Evolutionary conservation across 2,888 invertebrate species (phyloP).

Genomic region (Philaethria dido): DNA sequence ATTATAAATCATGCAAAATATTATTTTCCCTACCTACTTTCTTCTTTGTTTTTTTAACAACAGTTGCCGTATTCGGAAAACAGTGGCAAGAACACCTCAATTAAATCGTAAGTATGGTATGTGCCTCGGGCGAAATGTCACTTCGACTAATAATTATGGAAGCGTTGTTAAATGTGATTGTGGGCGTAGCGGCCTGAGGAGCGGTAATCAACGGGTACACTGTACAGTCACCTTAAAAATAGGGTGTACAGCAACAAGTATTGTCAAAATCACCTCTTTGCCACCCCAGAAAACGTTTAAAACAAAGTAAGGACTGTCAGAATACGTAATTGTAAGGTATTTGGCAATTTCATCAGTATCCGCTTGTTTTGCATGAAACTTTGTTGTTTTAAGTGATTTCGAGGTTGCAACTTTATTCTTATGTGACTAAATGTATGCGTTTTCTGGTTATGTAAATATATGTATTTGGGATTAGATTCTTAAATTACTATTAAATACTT

Average conservation of each 20-base stretch:
- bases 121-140: conserved; percentile 55
- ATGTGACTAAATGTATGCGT: neutral
- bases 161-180: conserved; percentile 51
- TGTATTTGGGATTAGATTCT: too few species aligned
- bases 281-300: conserved; percentile 13
- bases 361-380: conserved; percentile 20
- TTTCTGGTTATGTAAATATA: neutral
- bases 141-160: conserved; percentile 50
- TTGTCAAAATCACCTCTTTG: conserved; percentile 24
- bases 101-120: conserved; percentile 45
- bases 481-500: too few species aligned
- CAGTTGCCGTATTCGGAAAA: conserved; percentile 34
- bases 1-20: conserved; percentile 2
- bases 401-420: neutral
- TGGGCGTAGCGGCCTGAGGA: conserved; percentile 49
- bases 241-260: neutral
- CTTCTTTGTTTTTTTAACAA: conserved; percentile 30
- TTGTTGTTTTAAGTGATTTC: conserved; percentile 16
- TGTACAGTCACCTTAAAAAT: conserved; percentile 18
- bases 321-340: conserved; percentile 1
- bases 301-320: conserved; percentile 9
- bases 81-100: conserved; percentile 46
- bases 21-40: conserved; percentile 21
- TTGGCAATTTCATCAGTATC: neutral
- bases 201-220: conserved; percentile 56